Conservation (phyloP, 2,113 vertebrate species). For the Tyto alba region DNA sequence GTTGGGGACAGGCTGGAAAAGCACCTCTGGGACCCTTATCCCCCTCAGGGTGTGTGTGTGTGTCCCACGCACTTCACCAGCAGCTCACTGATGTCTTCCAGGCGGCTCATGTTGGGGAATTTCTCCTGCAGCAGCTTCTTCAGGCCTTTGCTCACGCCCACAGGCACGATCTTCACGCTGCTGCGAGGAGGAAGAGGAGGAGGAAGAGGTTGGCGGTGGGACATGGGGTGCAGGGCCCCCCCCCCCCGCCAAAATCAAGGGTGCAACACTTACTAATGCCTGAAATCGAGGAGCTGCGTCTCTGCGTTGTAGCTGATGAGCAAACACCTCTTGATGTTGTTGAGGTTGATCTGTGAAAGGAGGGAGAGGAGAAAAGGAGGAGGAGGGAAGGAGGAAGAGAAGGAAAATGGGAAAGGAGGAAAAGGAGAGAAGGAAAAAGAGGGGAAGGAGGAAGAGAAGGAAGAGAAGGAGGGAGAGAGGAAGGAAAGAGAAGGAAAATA, state of each 20-base stretch:
- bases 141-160: constrained; percentile 87
- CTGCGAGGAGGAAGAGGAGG: constrained; percentile 48
- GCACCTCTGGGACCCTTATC: rapidly evolving
- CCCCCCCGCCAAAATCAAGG: not conserved
- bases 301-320: constrained; percentile 79
- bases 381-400: too few species aligned
- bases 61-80: constrained; percentile 80
- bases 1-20: rapidly evolving
- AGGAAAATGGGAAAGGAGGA: not conserved
- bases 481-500: too few species aligned
- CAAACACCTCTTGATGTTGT: constrained; percentile 87
- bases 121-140: constrained; percentile 93
- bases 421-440: too few species aligned
- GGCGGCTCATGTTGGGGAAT: constrained; percentile 90
- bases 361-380: rapidly evolving
- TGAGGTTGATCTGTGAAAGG: constrained; percentile 81
- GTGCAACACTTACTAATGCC: constrained; percentile 85
- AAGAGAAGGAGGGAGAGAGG: too few species aligned
- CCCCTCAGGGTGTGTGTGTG: rapidly evolving
- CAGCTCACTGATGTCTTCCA: constrained; percentile 93
- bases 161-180: constrained; percentile 90
- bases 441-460: too few species aligned
- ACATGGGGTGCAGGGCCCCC: rapidly evolving
- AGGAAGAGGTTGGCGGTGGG: not conserved
- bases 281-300: constrained; percentile 81